Conservation (phyloP, 2,113 vertebrate species). For the Dendropsophus ebraccatus region DNA sequence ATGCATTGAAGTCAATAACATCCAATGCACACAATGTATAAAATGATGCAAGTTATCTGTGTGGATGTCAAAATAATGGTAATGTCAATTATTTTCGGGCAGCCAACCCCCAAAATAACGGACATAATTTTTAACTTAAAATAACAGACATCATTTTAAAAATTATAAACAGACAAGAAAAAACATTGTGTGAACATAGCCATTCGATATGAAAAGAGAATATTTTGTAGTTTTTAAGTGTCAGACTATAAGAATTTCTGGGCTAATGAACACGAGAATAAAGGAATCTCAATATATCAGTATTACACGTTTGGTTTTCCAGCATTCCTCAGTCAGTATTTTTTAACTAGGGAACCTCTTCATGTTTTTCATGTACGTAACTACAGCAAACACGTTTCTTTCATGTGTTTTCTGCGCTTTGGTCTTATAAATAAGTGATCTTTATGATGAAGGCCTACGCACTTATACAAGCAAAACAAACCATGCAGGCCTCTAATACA, state of each 20-base stretch:
- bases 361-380: neutral
- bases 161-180: too few species aligned
- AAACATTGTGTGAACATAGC: too few species aligned
- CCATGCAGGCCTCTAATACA: neutral
- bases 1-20: too few species aligned
- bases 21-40: too few species aligned
- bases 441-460: neutral
- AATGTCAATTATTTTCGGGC: too few species aligned
- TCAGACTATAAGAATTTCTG: neutral
- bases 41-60: too few species aligned
- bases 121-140: too few species aligned
- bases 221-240: too few species aligned
- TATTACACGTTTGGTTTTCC: neutral
- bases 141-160: too few species aligned
- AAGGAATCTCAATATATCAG: neutral
- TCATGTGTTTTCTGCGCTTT: neutral
- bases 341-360: neutral
- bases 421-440: constrained; percentile 20
- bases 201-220: too few species aligned
- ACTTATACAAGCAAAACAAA: neutral
- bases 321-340: neutral
- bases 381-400: neutral
- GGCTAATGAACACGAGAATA: neutral
- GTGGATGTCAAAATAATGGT: too few species aligned
- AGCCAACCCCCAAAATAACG: too few species aligned